Evolutionary conservation across 2,888 invertebrate genomes (phyloP).

Genomic region (Pachycephus smyrnensis): DNA sequence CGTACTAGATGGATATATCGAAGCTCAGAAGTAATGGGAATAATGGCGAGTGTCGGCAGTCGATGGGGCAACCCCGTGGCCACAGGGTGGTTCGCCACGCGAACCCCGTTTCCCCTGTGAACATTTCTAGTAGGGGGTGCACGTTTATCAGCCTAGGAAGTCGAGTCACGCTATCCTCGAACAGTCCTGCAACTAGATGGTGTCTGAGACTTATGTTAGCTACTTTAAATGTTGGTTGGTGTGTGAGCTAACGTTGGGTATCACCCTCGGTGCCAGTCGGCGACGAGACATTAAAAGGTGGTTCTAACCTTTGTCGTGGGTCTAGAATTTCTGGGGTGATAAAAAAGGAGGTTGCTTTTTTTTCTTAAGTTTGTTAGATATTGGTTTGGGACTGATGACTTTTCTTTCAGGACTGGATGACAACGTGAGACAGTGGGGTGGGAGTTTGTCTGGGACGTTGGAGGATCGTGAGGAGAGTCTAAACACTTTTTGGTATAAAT

Average conservation of each 20-base stretch:
- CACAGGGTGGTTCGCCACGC: conserved; percentile 62
- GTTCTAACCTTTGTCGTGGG: not conserved
- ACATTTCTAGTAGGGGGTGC: conserved; percentile 24
- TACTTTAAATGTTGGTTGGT: not conserved
- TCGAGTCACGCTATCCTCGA: conserved; percentile 37
- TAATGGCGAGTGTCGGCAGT: conserved; percentile 55
- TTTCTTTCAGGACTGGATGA: not conserved
- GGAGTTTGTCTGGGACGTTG: not conserved
- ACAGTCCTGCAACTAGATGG: conserved; percentile 10
- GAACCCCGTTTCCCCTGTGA: conserved; percentile 44
- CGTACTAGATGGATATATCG: not conserved
- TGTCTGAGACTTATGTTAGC: not conserved
- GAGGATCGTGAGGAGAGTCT: conserved; percentile 23
- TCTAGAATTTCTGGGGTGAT: not conserved
- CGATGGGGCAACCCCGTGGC: conserved; percentile 42
- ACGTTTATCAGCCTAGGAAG: conserved; percentile 21
- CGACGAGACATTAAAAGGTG: conserved; percentile 49
- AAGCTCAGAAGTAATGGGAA: conserved; percentile 37
- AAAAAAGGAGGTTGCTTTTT: not conserved
- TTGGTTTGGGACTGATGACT: not conserved
- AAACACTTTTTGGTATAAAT: conserved; percentile 26
- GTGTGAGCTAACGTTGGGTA: conserved; percentile 34
- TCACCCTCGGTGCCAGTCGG: conserved; percentile 64
- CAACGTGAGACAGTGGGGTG: not conserved
- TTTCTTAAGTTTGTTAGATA: not conserved